These are phyloP conservation scores for Pterois miles DNA, from an alignment of 2,797 vertebrate genomes.

Conservation along the genomic window DNA sequence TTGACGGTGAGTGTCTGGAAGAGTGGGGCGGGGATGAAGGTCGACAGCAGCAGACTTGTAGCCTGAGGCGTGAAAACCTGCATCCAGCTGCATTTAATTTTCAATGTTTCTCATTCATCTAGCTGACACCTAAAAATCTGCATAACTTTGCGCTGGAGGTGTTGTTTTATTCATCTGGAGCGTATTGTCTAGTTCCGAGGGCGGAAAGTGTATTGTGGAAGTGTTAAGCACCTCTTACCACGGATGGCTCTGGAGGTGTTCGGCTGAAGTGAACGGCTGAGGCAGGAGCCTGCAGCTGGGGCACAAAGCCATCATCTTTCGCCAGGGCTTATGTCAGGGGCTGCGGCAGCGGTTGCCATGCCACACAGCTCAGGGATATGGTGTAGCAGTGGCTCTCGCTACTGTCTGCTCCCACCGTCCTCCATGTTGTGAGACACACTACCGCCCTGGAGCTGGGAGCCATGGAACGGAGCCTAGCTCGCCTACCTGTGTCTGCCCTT, in stretches of 20 bases:
- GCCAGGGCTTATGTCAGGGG: slow-evolving; percentile 59
- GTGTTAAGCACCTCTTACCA: slow-evolving; percentile 45
- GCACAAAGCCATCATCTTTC: slow-evolving; percentile 58
- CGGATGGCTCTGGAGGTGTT: slow-evolving; percentile 41
- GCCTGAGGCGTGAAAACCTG: slow-evolving; percentile 46
- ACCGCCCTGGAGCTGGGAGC: slow-evolving; percentile 55
- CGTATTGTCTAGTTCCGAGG: slow-evolving; percentile 22
- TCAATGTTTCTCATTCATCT: slow-evolving; percentile 50
- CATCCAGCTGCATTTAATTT: slow-evolving; percentile 52
- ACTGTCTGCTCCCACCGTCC: slow-evolving; percentile 48
- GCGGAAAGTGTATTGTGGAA: slow-evolving; percentile 27
- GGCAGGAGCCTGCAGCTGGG: slow-evolving; percentile 54
- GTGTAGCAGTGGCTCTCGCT: slow-evolving; percentile 42
- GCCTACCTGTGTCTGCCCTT: slow-evolving; percentile 72
- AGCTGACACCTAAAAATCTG: slow-evolving; percentile 25
- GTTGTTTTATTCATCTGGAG: slow-evolving; percentile 32
- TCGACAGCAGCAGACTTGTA: slow-evolving; percentile 16
- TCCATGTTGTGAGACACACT: slow-evolving; percentile 55
- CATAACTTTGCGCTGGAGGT: slow-evolving; percentile 7
- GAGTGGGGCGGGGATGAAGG: slow-evolving; percentile 15
- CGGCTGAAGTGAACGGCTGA: slow-evolving; percentile 56
- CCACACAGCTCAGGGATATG: slow-evolving; percentile 52
- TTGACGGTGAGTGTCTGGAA: slow-evolving; percentile 30
- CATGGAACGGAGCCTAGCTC: slow-evolving; percentile 57
- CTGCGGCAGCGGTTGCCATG: slow-evolving; percentile 48